phyloP scores from a whole-genome alignment of 1,140 invertebrate genomes.

The Hestina assimilis region DNA sequence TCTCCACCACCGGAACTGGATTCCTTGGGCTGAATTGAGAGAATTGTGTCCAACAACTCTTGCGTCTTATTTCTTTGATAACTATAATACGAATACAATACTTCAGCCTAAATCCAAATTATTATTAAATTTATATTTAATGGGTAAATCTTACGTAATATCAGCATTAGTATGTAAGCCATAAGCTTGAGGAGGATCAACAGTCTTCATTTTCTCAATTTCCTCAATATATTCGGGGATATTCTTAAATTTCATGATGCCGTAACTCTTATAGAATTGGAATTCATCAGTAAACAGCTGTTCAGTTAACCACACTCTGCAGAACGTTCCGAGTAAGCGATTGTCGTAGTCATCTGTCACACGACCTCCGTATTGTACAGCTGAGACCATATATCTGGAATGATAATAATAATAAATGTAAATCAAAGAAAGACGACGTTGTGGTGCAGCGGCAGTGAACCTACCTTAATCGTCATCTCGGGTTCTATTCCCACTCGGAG shows the following conservation, averaged over 20 bases:
- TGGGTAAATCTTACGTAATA: slow-evolving; percentile 85
- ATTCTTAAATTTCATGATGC: slow-evolving; percentile 88
- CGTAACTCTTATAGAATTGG: slow-evolving; percentile 94
- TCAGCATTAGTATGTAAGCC: slow-evolving; percentile 97
- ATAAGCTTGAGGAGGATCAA: slow-evolving; percentile 96
- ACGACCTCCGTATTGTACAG: slow-evolving; percentile 97
- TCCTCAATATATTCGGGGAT: slow-evolving; percentile 92
- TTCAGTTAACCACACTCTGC: slow-evolving; percentile 93
- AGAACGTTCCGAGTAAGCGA: slow-evolving; percentile 91
- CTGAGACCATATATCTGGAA: slow-evolving; percentile 96
- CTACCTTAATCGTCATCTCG: no score
- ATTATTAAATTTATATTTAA: background rate
- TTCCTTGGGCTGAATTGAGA: slow-evolving; percentile 98
- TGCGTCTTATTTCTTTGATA: slow-evolving; percentile 95
- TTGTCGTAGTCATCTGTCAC: slow-evolving; percentile 98
- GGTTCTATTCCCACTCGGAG: no score
- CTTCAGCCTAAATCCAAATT: background rate
- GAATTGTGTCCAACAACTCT: slow-evolving; percentile 94
- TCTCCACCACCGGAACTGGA: slow-evolving; percentile 90
- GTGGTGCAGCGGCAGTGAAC: no score
- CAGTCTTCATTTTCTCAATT: slow-evolving; percentile 90
- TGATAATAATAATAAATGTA: slow-evolving; percentile 3
- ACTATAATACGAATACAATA: slow-evolving; percentile 29
- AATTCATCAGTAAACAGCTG: slow-evolving; percentile 86
- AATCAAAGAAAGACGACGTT: no score